Base-by-base conservation (phyloP, 1,140 invertebrate species). In the Neelides sp. region DNA sequence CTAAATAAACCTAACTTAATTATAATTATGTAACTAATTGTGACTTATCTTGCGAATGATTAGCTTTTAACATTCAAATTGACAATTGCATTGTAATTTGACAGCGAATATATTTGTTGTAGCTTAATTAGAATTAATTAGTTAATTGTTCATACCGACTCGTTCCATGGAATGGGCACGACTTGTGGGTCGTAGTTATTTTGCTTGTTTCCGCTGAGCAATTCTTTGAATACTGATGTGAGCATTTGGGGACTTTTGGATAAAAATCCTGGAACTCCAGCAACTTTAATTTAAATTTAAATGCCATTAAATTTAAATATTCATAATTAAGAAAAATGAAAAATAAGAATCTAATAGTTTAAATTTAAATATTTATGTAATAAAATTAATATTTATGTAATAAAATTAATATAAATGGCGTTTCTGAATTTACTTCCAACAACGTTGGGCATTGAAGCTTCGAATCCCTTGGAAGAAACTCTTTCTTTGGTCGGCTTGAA, bases 401-500 rank as follows among this genome's bases (percentile, higher is more conserved):
- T 19, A 26, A 4, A 44, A 12, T 44, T 12, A 44, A 19, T 23
- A 26, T 19, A 44, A 5, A 44, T 48, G 22, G 26, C 40, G 13
- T 40, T n/a, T 32, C 2, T 30, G 22, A 20, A 40, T 23, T 42
- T 56, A 56, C 58, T 4, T 51, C 58, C 58, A 26, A 60, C 40
- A 10, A 56, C 42, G 22, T 51, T 56, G 12, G 54, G 48, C 2
- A 57, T 19, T 7, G 54, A 54, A 4, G 50, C 51, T 7, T 41
- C 12, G 28, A 53, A 57, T 8, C 58, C 58, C 8, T 36, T n/a
- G 1, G 52, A 34, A 32, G 50, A 53, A 3, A 60, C 7, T 30
- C 59, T 28, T n/a, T 52, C 37, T 43, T 56, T 58, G 2, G 59
- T 61, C 32, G 45, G 22, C 43, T 61, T 61, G 10, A 61, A 50